Evolutionary conservation across 2,113 vertebrate species (phyloP).

Genomic region (Nymphicus hollandicus): DNA sequence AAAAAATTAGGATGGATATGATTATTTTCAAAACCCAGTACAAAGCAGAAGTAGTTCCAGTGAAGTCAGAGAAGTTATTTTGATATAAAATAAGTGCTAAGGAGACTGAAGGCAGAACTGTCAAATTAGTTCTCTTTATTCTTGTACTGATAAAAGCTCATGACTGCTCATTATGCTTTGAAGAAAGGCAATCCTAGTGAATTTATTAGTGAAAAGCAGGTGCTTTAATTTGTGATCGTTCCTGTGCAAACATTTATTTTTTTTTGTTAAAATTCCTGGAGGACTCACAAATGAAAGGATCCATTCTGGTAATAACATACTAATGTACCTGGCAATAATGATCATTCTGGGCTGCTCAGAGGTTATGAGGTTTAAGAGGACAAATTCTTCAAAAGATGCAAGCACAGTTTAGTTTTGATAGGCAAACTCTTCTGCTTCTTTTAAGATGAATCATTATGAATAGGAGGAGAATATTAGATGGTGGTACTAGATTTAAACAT

Average conservation of each 20-base stretch:
- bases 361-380: neutral
- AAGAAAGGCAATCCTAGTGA: neutral
- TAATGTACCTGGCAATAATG: neutral
- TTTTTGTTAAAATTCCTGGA: neutral
- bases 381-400: neutral
- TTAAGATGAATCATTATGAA: neutral
- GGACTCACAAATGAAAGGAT: neutral
- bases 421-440: neutral
- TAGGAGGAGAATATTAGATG: neutral
- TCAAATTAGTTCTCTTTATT: conserved; percentile 64
- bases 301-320: neutral
- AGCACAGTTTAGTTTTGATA: neutral
- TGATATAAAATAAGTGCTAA: neutral
- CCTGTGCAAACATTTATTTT: neutral
- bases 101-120: conserved; percentile 25
- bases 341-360: neutral
- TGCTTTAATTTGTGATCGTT: neutral
- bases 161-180: neutral
- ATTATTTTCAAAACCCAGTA: neutral
- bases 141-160: conserved; percentile 39
- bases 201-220: conserved; percentile 2
- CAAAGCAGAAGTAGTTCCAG: neutral
- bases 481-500: neutral
- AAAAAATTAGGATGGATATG: neutral
- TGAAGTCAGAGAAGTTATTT: neutral